A percentile compares a stretch with the other conserved stretches of the same genome.
Conservation (phyloP, 2,797 vertebrate genomes). For the Pteronotus mesoamericanus region DNA sequence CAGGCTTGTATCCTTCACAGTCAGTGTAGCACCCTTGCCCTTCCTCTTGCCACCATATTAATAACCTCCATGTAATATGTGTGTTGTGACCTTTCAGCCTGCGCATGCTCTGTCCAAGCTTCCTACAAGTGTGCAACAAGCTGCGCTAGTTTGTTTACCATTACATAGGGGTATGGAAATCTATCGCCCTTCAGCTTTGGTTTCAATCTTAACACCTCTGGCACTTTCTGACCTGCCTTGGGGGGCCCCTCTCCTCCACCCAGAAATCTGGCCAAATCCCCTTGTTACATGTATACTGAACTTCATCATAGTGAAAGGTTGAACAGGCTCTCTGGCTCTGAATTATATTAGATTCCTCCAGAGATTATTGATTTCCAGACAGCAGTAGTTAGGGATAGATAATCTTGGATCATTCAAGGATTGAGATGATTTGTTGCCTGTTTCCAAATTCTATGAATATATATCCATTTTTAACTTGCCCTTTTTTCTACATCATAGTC, state of each 20-base stretch:
- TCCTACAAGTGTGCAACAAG: neutral
- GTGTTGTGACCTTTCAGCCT: neutral
- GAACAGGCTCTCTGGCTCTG: neutral
- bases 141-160: neutral
- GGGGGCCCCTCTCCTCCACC: neutral
- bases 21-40: neutral
- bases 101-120: neutral
- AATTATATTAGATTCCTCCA: neutral
- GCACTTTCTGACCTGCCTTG: neutral
- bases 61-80: neutral
- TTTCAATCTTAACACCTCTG: neutral
- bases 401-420: neutral
- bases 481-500: too few species aligned
- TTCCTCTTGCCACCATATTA: neutral
- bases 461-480: neutral
- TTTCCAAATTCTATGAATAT: neutral
- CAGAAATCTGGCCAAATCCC: neutral
- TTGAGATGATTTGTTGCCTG: neutral
- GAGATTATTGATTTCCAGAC: neutral
- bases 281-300: neutral
- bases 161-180: neutral
- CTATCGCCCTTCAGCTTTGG: neutral
- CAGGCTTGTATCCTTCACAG: neutral
- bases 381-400: neutral
- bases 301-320: neutral